These are phyloP conservation scores for Autographa gamma DNA, from an alignment of 2,888 invertebrate genomes.

Conservation along the genomic window DNA sequence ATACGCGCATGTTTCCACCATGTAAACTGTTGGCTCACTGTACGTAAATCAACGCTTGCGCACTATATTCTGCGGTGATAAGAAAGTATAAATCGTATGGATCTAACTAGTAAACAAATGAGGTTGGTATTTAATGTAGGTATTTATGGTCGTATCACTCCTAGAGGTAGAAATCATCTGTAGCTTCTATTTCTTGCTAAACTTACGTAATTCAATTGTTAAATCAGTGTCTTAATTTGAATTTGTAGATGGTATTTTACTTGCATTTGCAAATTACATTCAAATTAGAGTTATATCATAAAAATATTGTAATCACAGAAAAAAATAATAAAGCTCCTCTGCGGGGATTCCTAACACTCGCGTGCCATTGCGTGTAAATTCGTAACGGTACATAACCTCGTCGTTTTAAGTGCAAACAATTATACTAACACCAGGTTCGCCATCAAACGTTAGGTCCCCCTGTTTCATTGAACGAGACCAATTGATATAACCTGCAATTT, in stretches of 20 bases:
- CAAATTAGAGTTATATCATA: too few species aligned
- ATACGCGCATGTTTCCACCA: background rate
- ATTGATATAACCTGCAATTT: constrained; percentile 87
- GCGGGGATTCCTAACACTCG: background rate
- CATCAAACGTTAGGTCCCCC: constrained; percentile 67
- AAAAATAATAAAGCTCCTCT: background rate
- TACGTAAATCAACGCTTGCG: background rate
- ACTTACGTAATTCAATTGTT: too few species aligned
- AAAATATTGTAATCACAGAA: too few species aligned
- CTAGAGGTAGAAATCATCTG: too few species aligned
- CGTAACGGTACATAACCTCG: constrained; percentile 55
- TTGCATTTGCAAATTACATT: too few species aligned
- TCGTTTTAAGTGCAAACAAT: constrained; percentile 57
- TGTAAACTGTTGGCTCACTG: too few species aligned
- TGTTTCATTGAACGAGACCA: constrained; percentile 80
- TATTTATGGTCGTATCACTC: too few species aligned
- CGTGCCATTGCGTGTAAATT: constrained; percentile 52
- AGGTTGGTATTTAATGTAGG: too few species aligned
- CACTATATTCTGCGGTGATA: background rate
- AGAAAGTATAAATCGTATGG: too few species aligned
- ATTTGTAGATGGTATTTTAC: too few species aligned
- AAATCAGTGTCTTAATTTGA: too few species aligned
- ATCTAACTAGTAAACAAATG: background rate
- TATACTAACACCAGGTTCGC: constrained; percentile 59
- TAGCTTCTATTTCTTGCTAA: too few species aligned